Evolutionary conservation across 2,797 vertebrate species (phyloP).

Genomic region (Cuniculus paca): DNA sequence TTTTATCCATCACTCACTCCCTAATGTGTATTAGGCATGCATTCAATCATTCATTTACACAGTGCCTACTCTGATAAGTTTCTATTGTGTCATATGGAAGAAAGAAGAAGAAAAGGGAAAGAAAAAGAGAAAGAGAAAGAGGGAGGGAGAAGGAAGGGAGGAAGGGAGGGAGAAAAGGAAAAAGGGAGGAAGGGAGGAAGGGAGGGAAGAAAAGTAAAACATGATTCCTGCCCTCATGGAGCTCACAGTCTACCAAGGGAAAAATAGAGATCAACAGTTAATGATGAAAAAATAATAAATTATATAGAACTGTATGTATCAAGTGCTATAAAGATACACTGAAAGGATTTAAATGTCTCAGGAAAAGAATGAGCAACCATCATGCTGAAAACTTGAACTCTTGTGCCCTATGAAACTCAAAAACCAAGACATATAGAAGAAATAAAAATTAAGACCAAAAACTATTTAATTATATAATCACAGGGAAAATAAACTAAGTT

Average conservation of each 20-base stretch:
- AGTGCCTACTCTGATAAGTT: constrained; percentile 49
- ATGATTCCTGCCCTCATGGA: constrained; percentile 78
- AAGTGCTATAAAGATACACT: constrained; percentile 43
- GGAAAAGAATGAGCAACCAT: constrained; percentile 59
- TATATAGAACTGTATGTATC: constrained; percentile 60
- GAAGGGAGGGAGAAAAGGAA: neutral
- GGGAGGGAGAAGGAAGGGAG: neutral
- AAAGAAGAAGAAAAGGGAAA: neutral
- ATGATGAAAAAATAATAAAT: constrained; percentile 63
- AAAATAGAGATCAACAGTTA: constrained; percentile 64
- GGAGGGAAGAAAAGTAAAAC: constrained; percentile 45
- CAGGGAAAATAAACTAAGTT: constrained; percentile 62
- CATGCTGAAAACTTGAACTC: constrained; percentile 38
- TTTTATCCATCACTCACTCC: constrained; percentile 57
- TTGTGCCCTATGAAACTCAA: constrained; percentile 55
- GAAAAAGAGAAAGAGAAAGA: neutral
- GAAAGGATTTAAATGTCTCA: constrained; percentile 61
- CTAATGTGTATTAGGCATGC: constrained; percentile 42
- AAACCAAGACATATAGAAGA: constrained; percentile 46
- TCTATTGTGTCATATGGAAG: constrained; percentile 59
- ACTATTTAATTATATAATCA: constrained; percentile 31
- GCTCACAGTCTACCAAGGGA: constrained; percentile 81
- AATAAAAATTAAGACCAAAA: constrained; percentile 67
- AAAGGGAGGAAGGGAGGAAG: neutral
- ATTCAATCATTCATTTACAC: constrained; percentile 51